These are phyloP conservation scores for Epinephelus awoara DNA, from an alignment of 2,797 vertebrate genomes.

Conservation along the genomic window DNA sequence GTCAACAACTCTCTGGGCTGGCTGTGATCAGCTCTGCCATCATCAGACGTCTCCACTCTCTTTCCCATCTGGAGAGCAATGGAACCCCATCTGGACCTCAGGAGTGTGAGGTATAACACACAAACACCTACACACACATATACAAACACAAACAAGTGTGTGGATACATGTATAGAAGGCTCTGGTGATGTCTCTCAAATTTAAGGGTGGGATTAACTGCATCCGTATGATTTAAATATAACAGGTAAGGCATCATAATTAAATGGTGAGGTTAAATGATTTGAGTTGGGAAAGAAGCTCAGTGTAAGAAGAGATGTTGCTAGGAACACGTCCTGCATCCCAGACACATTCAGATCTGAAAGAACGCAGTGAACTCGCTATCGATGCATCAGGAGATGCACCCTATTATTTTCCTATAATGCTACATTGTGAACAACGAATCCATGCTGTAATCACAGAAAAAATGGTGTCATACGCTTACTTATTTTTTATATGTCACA, in stretches of 20 bases:
- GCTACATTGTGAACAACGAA: too few relatives aligned
- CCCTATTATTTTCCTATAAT: too few relatives aligned
- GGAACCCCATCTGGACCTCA: slow-evolving; percentile 51
- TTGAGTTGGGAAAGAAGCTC: background rate
- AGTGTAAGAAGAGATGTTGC: too few relatives aligned
- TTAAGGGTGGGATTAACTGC: slow-evolving; percentile 2
- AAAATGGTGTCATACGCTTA: too few relatives aligned
- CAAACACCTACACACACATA: background rate
- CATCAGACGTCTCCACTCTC: slow-evolving; percentile 41
- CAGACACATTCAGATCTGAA: too few relatives aligned
- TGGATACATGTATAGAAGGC: background rate
- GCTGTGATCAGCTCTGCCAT: slow-evolving; percentile 53
- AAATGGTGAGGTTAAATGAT: background rate
- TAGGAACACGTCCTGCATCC: too few relatives aligned
- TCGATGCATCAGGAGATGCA: too few relatives aligned
- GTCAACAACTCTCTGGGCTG: slow-evolving; percentile 67
- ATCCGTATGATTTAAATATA: background rate
- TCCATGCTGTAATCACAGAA: too few relatives aligned
- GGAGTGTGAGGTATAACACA: slow-evolving; percentile 12
- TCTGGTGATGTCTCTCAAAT: background rate
- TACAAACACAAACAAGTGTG: slow-evolving; percentile 1
- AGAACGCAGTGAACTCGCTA: too few relatives aligned
- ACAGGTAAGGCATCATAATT: background rate
- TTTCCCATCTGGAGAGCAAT: slow-evolving; percentile 53
- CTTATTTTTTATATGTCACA: too few relatives aligned